Conservation (phyloP, 2,113 vertebrate species). For the Microcebus lehilahytsara region DNA sequence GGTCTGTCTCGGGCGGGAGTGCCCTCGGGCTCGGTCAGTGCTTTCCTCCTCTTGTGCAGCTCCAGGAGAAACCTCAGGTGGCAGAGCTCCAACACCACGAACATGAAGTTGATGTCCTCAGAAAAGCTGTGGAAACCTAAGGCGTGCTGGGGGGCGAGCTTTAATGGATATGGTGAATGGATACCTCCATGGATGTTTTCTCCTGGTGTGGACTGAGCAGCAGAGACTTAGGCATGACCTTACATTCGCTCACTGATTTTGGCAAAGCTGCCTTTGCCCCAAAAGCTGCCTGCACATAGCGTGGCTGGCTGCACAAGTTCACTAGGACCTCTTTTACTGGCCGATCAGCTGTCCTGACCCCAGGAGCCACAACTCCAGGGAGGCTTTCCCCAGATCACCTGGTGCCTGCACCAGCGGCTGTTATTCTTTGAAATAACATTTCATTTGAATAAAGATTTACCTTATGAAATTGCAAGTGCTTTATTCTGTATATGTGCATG, state of each 20-base stretch:
- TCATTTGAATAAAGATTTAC: neutral
- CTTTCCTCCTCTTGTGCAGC: constrained; percentile 90
- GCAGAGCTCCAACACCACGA: constrained; percentile 92
- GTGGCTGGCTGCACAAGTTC: constrained; percentile 78
- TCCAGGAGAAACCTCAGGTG: constrained; percentile 90
- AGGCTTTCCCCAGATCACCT: neutral
- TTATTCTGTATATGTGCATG: neutral
- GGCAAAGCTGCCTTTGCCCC: constrained; percentile 90
- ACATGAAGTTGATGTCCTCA: constrained; percentile 90
- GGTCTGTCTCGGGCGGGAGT: constrained; percentile 89
- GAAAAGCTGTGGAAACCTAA: constrained; percentile 92
- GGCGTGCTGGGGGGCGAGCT: constrained; percentile 84
- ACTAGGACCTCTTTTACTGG: constrained; percentile 86
- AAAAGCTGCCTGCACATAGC: constrained; percentile 85
- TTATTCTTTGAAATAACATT: neutral
- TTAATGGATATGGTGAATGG: constrained; percentile 81
- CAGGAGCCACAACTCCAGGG: neutral
- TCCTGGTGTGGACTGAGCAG: constrained; percentile 90
- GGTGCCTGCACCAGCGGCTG: neutral
- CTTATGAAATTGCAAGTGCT: neutral
- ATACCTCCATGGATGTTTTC: constrained; percentile 91
- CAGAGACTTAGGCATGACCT: constrained; percentile 89
- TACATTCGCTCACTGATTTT: constrained; percentile 88
- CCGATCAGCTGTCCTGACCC: neutral
- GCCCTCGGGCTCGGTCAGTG: constrained; percentile 87